Evolutionary conservation across 2,113 vertebrate genomes (phyloP), one percentile per base, ranked within the genome.

Genomic region (Ramphastos sulfuratus): DNA sequence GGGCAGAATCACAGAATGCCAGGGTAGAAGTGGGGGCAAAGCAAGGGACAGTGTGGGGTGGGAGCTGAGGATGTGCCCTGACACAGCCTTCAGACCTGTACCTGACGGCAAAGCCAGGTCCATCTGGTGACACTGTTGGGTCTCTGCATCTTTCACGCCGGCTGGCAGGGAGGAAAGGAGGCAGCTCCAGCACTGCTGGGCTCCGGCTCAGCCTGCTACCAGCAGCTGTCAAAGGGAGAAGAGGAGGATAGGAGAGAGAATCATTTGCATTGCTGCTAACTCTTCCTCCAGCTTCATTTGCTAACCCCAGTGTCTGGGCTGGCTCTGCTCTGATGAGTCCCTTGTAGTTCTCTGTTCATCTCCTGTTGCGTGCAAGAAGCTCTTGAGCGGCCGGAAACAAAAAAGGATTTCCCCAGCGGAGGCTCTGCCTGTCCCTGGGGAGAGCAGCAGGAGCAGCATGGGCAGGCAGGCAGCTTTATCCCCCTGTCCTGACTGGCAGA

Each of bases 401-500:
- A 20, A 6, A 55, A 48, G 92, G 92, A 56, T 76, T 76, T 71
- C 63, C 94, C 85, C 65, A 16, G 1, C 15, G 39, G 61, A 1
- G 3, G 50, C 80, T 81, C 85, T 12, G 33, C 88, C 72, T 15
- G 2, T 42, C 30, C 1, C 2, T 1, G 42, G 61, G 48, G 79
- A 56, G 54, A 24, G 46, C 15, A 17, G 64, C 6, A 39, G 5
- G 35, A 76, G 85, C 85, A 37, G 87, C 1, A 12, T 52, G 35
- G 82, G 70, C 83, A 56, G 64, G 85, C 56, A 89, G 87, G 19
- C 64, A 54, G 75, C 35, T 63, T 76, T 71, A 89, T 73, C 92
- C 95, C 95, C 94, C 90, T 96, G 94, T 93, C 88, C 92, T 52
- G 75, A 76, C 61, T 84, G 58, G 76, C 94, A 75, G 58, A 65